A percentile compares a stretch with the other conserved stretches of the same genome.
Evolutionary conservation across 2,888 invertebrate genomes (phyloP).

Genomic region (Bibio marci): DNA sequence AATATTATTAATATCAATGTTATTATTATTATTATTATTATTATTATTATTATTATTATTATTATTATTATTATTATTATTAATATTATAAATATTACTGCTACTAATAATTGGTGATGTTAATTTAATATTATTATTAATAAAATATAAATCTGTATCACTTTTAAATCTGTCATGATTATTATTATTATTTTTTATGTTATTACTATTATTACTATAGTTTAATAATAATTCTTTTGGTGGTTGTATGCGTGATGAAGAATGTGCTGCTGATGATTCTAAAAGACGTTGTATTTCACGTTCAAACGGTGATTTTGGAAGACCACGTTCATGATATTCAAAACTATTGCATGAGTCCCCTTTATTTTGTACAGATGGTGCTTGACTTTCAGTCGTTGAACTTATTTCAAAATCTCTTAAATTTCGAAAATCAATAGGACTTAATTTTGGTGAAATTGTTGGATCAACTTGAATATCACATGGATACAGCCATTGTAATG

Average conservation of each 20-base stretch:
- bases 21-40: conserved; percentile 2
- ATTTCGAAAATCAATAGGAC: conserved; percentile 21
- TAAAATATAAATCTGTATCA: background rate
- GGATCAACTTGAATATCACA: conserved; percentile 41
- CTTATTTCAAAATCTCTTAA: conserved; percentile 27
- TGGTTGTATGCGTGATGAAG: conserved; percentile 21
- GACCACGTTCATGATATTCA: conserved; percentile 35
- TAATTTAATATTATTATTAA: conserved; percentile 1
- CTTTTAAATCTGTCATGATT: background rate
- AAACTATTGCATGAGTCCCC: conserved; percentile 48
- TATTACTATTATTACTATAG: background rate
- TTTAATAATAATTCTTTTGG: background rate
- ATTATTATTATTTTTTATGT: background rate
- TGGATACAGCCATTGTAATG: conserved; percentile 42
- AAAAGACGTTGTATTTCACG: conserved; percentile 51
- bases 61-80: conserved; percentile 4
- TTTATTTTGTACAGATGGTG: conserved; percentile 41
- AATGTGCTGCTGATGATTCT: conserved; percentile 62
- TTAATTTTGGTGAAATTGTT: conserved; percentile 18
- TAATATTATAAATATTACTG: too few species aligned
- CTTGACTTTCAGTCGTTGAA: conserved; percentile 32
- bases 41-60: background rate
- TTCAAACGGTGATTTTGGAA: conserved; percentile 31
- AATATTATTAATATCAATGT: conserved; percentile 2
- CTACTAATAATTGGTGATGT: too few species aligned